phyloP scores from a whole-genome alignment of 2,113 vertebrate species.

The Hirundichthys speculiger region DNA sequence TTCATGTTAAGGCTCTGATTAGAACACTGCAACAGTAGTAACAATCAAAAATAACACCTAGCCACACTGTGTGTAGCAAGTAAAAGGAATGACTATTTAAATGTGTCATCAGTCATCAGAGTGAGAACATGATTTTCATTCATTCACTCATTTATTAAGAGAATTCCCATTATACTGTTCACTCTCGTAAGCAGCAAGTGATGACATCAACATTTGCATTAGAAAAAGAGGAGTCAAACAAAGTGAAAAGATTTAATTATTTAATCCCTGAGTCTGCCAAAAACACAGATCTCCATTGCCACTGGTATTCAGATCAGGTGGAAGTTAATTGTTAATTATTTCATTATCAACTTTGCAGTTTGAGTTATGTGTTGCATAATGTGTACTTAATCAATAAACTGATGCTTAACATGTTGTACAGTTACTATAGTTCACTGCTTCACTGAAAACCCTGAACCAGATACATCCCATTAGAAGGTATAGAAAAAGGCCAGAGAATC shows the following conservation, averaged over 20 bases:
- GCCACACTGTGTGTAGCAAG: background rate
- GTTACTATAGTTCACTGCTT: too few relatives aligned
- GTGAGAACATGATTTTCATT: constrained; percentile 30
- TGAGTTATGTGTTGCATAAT: background rate
- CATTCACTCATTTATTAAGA: too few relatives aligned
- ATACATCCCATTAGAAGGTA: too few relatives aligned
- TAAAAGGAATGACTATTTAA: constrained; percentile 29
- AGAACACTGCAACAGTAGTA: background rate
- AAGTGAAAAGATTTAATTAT: constrained; percentile 35
- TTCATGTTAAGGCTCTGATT: background rate
- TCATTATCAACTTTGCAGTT: background rate
- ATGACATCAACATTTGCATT: constrained; percentile 34
- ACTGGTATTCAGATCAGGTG: constrained; percentile 1
- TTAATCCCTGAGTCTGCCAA: constrained; percentile 16
- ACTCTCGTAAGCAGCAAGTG: constrained; percentile 19
- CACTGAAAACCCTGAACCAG: too few relatives aligned
- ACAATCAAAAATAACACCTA: background rate
- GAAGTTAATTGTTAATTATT: constrained; percentile 1
- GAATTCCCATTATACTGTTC: constrained; percentile 22
- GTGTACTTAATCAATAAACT: constrained; percentile 5
- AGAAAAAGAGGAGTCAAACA: constrained; percentile 11
- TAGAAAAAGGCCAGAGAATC: background rate
- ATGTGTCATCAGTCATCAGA: constrained; percentile 16
- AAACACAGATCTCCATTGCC: constrained; percentile 9
- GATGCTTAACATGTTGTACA: background rate